Conservation (phyloP, 2,797 vertebrate species). For the Sorex maritimensis region DNA sequence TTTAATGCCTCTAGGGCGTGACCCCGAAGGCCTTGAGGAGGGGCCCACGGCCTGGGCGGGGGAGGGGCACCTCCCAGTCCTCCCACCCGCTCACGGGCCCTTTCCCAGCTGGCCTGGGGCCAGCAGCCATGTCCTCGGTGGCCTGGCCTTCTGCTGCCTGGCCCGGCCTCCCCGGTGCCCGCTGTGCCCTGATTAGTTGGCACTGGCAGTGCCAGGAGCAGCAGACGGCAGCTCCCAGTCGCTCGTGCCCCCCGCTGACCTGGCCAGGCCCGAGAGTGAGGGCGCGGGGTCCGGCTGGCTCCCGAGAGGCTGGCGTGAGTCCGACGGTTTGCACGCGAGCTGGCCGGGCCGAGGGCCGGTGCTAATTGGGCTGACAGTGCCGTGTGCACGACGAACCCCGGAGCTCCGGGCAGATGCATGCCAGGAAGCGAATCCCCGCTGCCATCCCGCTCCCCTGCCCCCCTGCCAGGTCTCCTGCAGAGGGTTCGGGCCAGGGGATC, state of each 20-base stretch:
- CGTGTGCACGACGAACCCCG: background rate
- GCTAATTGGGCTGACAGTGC: too few species aligned
- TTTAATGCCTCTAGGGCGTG: background rate
- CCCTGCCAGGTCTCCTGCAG: background rate
- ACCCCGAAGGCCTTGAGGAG: background rate
- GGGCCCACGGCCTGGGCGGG: background rate
- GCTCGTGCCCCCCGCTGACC: background rate
- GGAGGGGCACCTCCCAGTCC: background rate
- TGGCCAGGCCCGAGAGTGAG: background rate
- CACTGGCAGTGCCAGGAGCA: background rate
- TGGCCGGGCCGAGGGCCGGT: too few species aligned
- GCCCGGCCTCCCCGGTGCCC: background rate
- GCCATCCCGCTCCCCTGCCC: background rate
- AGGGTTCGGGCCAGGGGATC: background rate
- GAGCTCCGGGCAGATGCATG: background rate
- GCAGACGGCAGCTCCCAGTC: conserved; percentile 48
- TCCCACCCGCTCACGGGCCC: background rate
- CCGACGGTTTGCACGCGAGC: too few species aligned
- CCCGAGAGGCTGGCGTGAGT: too few species aligned
- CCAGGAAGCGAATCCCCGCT: background rate
- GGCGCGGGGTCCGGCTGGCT: too few species aligned
- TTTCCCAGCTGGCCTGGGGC: background rate
- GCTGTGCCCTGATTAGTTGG: conserved; percentile 76
- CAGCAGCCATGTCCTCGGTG: background rate
- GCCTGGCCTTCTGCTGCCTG: conserved; percentile 19